Evolutionary conservation across 2,113 vertebrate genomes (phyloP).

Genomic region (Pycnonotus jocosus): DNA sequence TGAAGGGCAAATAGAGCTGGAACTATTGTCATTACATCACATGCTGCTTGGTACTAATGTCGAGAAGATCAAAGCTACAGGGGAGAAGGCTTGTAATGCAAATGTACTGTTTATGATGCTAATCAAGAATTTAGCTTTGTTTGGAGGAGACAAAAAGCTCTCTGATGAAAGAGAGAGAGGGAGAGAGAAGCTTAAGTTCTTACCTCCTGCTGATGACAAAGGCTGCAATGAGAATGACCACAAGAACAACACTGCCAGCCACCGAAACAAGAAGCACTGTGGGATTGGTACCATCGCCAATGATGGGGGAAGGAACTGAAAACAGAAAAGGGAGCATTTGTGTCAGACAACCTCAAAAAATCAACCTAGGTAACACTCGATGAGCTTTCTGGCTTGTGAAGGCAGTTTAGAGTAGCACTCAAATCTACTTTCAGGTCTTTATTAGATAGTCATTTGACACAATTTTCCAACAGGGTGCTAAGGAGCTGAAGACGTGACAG

Average conservation of each 20-base stretch:
- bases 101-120: conserved; percentile 73
- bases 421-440: neutral
- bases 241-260: conserved; percentile 90
- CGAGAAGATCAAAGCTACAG: conserved; percentile 70
- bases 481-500: conserved; percentile 30
- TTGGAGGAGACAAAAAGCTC: conserved; percentile 64
- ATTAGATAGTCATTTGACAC: neutral
- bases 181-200: conserved; percentile 62
- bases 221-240: conserved; percentile 93
- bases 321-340: conserved; percentile 29
- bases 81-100: conserved; percentile 63
- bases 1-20: conserved; percentile 63
- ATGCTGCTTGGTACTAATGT: conserved; percentile 51
- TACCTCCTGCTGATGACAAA: conserved; percentile 98
- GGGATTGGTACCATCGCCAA: conserved; percentile 91
- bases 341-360: neutral
- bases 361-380: neutral
- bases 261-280: conserved; percentile 92
- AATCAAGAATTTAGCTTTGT: conserved; percentile 75
- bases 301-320: conserved; percentile 91
- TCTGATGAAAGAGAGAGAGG: conserved; percentile 50
- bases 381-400: neutral
- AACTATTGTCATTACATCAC: conserved; percentile 64
- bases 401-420: neutral
- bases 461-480: conserved; percentile 36